Evolutionary conservation across 2,113 vertebrate species (phyloP), one percentile per base, ranked within the genome.

Genomic region (Dolichotis patagonum): DNA sequence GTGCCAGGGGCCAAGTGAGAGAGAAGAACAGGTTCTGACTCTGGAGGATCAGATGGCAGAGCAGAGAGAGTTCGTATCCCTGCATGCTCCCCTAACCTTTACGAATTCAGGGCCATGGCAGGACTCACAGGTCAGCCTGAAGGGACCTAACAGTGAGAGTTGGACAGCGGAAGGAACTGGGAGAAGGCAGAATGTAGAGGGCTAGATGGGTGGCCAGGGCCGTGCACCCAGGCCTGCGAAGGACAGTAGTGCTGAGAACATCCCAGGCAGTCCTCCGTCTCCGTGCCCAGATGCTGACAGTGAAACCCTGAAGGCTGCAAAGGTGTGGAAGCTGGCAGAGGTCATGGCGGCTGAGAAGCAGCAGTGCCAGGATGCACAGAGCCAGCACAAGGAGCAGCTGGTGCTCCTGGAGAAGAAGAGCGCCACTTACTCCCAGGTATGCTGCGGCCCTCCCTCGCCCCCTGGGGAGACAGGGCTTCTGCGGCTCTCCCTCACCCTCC

Each of bases 371-470:
- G 98, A 94, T 49, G 97, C 99, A 24, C 97, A 96, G 90, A 98
- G 97, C 92, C 98, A 94, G 46, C 97, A 98, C 62, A 78, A 95
- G 80, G 98, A 99, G 91, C 99, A 98, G 71, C 63, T 80, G 1
- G 92, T 98, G 22, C 94, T 98, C 14, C 96, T 99, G 38, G 99
- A 99, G 83, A 98, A 98, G 92, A 99, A 99, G 97, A 99, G 96
- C 16, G 88, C 97, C 2, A 82, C 85, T 69, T 98, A 98, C 71
- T 97, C 97, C 26, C 97, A 98, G 97, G 98, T 98, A 11, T 1
- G 12, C 26, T 20, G 28, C n/a, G 17, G 32, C 17, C n/a, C 52
- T 19, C 49, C 62, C 46, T 41, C 56, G 88, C 43, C 24, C 62
- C 28, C 84, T 11, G 52, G 82, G 38, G 75, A 82, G 71, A 77